These are phyloP conservation scores for Melanotaenia maccullochi DNA, from an alignment of 2,797 vertebrate species.

Conservation along the genomic window DNA sequence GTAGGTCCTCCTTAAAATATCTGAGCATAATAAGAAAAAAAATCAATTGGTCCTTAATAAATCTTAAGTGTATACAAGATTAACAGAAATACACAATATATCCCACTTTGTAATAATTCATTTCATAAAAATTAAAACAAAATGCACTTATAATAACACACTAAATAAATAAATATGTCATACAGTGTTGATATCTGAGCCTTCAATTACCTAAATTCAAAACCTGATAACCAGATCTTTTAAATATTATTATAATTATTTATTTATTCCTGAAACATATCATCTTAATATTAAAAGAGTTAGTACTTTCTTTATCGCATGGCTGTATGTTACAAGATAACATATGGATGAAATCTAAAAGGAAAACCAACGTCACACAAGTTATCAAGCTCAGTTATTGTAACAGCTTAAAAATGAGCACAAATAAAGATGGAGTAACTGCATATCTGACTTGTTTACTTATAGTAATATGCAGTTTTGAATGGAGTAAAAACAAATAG, in stretches of 20 bases:
- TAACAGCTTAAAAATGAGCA: conserved; percentile 15
- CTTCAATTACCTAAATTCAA: neutral
- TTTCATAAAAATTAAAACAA: neutral
- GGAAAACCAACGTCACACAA: conserved; percentile 14
- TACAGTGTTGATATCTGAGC: neutral
- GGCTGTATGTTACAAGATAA: conserved; percentile 17
- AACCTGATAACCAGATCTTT: neutral
- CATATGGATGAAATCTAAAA: conserved; percentile 19
- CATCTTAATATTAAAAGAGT: neutral
- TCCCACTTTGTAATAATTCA: neutral
- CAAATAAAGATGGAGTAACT: conserved; percentile 18
- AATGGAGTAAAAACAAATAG: too few species aligned
- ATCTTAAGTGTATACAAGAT: neutral
- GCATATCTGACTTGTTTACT: neutral
- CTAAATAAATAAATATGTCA: neutral
- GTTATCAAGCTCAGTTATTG: conserved; percentile 20
- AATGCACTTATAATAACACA: neutral
- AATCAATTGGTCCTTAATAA: neutral
- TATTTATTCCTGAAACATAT: neutral
- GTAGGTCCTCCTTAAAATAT: neutral
- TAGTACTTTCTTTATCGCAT: neutral
- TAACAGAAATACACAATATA: neutral
- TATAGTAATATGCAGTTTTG: neutral
- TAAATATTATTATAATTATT: too few species aligned
- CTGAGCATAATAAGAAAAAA: neutral